A percentile compares a stretch with the other conserved stretches of the same genome.
Conservation (phyloP, 2,113 vertebrate genomes). For the Symphodus melops region DNA sequence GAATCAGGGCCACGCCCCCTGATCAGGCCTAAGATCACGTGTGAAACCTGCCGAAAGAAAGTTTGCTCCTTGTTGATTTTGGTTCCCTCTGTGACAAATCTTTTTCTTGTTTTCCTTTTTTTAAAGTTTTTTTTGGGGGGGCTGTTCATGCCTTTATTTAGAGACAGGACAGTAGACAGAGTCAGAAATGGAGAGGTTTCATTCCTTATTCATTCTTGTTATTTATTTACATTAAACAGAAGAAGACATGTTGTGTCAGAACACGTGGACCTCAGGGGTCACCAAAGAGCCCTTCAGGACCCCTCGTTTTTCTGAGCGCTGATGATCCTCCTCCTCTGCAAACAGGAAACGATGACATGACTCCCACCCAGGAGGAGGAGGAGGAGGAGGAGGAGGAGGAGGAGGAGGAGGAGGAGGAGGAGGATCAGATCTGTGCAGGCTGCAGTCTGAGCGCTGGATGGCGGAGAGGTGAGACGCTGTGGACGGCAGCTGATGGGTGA, state of each 20-base stretch:
- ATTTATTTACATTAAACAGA: no score
- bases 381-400: not conserved
- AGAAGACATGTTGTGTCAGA: not conserved
- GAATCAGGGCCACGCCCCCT: no score
- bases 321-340: slow-evolving; percentile 6
- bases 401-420: not conserved
- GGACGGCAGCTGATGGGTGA: slow-evolving; percentile 58
- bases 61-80: no score
- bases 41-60: no score
- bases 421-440: not conserved
- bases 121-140: no score
- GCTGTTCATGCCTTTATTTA: no score
- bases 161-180: no score
- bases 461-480: slow-evolving; percentile 19
- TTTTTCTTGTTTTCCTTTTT: no score
- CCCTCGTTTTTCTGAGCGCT: not conserved
- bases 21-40: no score
- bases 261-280: slow-evolving; percentile 8
- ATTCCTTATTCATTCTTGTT: no score
- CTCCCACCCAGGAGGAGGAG: not conserved
- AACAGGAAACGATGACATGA: slow-evolving; percentile 32
- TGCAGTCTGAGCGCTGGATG: slow-evolving; percentile 28
- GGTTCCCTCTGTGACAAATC: no score
- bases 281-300: slow-evolving; percentile 31
- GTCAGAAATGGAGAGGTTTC: no score